These are phyloP conservation scores for Allobates femoralis DNA, from an alignment of 2,797 vertebrate species.

Conservation along the genomic window DNA sequence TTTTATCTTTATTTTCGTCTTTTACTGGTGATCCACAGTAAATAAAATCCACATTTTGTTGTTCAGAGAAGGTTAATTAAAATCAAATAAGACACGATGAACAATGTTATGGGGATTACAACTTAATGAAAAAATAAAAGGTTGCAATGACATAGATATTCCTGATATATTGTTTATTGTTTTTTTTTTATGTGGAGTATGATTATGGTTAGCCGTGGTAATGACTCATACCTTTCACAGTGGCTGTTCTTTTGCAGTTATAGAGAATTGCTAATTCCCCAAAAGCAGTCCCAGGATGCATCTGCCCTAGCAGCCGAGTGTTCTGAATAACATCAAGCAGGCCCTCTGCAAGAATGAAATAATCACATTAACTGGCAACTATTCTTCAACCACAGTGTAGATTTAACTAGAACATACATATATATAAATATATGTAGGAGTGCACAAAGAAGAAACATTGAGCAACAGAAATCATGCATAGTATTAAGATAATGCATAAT, in stretches of 20 bases:
- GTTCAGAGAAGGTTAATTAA: slow-evolving; percentile 27
- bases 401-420: neutral
- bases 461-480: neutral
- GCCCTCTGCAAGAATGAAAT: slow-evolving; percentile 72
- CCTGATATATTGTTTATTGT: slow-evolving; percentile 33
- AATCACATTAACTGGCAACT: slow-evolving; percentile 11
- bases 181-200: slow-evolving; percentile 10
- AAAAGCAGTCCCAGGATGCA: slow-evolving; percentile 80
- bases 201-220: slow-evolving; percentile 1
- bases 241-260: slow-evolving; percentile 84
- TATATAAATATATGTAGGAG: neutral
- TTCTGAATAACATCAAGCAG: slow-evolving; percentile 80
- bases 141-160: slow-evolving; percentile 10
- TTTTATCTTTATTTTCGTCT: neutral
- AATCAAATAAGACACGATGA: slow-evolving; percentile 15
- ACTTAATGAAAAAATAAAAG: slow-evolving; percentile 8
- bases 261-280: slow-evolving; percentile 84
- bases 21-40: neutral
- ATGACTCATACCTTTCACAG: slow-evolving; percentile 77
- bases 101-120: neutral
- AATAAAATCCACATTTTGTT: neutral
- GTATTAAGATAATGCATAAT: neutral
- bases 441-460: neutral
- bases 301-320: slow-evolving; percentile 78
- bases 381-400: slow-evolving; percentile 1